Percentiles rank a stretch among this genome's conserved stretches.
These are phyloP conservation scores for Ephydatia muelleri DNA, from an alignment of 37 sponge, comb jelly and placozoan genomes.

Conservation along the genomic window DNA sequence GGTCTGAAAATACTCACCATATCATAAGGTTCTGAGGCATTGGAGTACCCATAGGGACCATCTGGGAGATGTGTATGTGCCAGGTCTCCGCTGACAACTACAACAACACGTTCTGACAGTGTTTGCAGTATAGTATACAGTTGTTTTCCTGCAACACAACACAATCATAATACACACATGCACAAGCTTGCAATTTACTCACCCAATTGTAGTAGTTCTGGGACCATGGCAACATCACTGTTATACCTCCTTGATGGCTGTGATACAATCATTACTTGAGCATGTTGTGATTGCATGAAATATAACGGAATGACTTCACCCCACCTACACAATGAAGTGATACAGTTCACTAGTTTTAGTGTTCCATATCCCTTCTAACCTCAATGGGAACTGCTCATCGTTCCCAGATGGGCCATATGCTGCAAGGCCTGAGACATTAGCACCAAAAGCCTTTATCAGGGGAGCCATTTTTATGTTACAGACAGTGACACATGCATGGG, in stretches of 20 bases:
- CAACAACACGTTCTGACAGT: conserved; percentile 38
- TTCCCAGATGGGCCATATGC: conserved; percentile 59
- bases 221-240: conserved; percentile 64
- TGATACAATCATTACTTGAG: conserved; percentile 46
- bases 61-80: conserved; percentile 70
- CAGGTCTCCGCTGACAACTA: conserved; percentile 74
- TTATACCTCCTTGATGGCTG: conserved; percentile 75
- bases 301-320: conserved; percentile 81
- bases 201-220: conserved; percentile 63
- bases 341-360: background rate
- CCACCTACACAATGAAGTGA: conserved; percentile 25
- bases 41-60: conserved; percentile 83
- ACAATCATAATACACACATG: background rate
- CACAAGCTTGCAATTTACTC: background rate
- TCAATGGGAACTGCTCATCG: conserved; percentile 58
- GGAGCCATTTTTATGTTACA: background rate
- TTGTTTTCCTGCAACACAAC: conserved; percentile 13
- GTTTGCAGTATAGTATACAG: conserved; percentile 32
- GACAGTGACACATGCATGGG: background rate
- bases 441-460: background rate
- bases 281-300: conserved; percentile 27
- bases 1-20: conserved; percentile 19
- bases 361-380: background rate
- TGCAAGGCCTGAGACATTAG: conserved; percentile 56
- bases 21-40: conserved; percentile 77